Conservation (phyloP, 2,797 vertebrate species). For the Poecile montanus region DNA sequence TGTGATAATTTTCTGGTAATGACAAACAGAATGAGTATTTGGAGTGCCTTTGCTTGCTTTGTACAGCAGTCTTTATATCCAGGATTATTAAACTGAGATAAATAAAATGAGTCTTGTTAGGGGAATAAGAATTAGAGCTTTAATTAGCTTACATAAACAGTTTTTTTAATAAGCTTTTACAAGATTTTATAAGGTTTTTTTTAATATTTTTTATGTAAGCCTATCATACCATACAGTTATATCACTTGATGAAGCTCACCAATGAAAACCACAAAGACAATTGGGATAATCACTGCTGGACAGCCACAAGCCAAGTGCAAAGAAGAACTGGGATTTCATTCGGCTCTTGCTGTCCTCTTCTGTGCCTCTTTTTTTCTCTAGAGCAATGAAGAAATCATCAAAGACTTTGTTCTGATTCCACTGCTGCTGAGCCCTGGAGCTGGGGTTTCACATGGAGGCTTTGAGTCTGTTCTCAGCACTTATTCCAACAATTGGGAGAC, state of each 20-base stretch:
- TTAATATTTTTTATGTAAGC: background rate
- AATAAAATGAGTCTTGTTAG: background rate
- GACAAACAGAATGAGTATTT: background rate
- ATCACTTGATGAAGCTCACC: background rate
- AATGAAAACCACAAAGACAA: background rate
- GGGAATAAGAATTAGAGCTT: background rate
- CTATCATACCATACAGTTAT: background rate
- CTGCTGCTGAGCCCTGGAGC: background rate
- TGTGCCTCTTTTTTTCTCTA: background rate
- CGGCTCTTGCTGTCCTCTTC: background rate
- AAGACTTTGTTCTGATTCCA: background rate
- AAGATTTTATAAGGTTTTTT: no score
- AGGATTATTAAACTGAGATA: background rate
- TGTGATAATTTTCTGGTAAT: background rate
- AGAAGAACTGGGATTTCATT: background rate
- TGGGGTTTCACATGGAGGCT: background rate
- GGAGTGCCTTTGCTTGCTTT: background rate
- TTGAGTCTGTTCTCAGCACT: background rate
- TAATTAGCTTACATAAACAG: background rate
- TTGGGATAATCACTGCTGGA: background rate
- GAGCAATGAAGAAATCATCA: background rate
- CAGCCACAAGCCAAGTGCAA: background rate
- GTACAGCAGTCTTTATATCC: background rate
- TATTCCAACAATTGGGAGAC: fast-evolving
- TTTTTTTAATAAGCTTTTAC: no score